Evolutionary conservation across 1,140 invertebrate genomes (phyloP).

Genomic region (Leptoteleia sp.): DNA sequence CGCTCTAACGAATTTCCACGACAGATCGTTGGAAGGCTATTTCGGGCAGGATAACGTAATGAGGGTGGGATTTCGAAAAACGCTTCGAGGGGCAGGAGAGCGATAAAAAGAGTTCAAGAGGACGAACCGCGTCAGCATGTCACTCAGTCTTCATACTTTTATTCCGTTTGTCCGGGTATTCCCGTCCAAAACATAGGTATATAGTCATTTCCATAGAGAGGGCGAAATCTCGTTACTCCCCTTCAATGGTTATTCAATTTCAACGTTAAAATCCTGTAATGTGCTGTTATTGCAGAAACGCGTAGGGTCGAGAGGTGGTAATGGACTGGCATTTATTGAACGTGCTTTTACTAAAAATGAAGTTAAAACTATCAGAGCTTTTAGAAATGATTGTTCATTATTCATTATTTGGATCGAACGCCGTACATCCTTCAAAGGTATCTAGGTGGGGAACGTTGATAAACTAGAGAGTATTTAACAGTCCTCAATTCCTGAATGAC

Average conservation of each 20-base stretch:
- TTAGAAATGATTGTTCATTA: too few relatives aligned
- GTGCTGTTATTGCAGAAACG: constrained; percentile 75
- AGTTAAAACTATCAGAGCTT: constrained; percentile 3
- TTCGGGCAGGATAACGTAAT: constrained; percentile 69
- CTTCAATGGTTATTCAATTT: constrained; percentile 79
- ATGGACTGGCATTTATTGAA: constrained; percentile 69
- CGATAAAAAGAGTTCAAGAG: constrained; percentile 54
- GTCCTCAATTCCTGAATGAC: too few relatives aligned
- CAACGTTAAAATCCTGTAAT: constrained; percentile 79
- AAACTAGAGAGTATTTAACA: too few relatives aligned
- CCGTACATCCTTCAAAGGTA: too few relatives aligned
- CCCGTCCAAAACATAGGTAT: constrained; percentile 37
- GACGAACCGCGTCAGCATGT: constrained; percentile 72
- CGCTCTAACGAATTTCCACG: constrained; percentile 60
- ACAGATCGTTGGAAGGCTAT: constrained; percentile 68
- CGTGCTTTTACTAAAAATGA: constrained; percentile 19
- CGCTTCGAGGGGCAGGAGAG: constrained; percentile 15
- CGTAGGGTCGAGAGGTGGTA: constrained; percentile 57
- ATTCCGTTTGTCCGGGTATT: constrained; percentile 73
- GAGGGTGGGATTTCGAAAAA: constrained; percentile 50
- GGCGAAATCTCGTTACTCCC: constrained; percentile 76
- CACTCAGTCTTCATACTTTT: constrained; percentile 77
- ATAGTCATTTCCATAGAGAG: constrained; percentile 73
- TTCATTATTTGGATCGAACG: too few relatives aligned
- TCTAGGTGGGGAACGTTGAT: too few relatives aligned